phyloP scores from a whole-genome alignment of 1,140 invertebrate species.

The Hycleus cichorii region DNA sequence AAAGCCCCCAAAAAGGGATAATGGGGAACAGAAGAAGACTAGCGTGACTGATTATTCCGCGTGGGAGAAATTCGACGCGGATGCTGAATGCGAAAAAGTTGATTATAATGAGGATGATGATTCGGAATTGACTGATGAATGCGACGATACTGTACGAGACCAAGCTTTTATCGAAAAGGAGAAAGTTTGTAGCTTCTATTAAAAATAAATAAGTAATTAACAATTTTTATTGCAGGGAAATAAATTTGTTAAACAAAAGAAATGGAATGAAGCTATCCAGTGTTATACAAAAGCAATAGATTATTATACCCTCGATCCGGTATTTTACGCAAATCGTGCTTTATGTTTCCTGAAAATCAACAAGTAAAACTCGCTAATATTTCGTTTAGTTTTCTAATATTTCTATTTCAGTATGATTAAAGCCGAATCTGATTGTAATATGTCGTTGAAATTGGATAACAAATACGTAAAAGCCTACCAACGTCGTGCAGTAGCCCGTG shows the following conservation, averaged over 20 bases:
- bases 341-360: slow-evolving; percentile 79
- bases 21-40: slow-evolving; percentile 44
- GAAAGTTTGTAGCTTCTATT: slow-evolving; percentile 41
- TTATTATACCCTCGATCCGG: slow-evolving; percentile 67
- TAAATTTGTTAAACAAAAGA: slow-evolving; percentile 64
- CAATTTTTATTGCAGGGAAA: slow-evolving; percentile 61
- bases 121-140: slow-evolving; percentile 42
- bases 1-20: slow-evolving; percentile 19
- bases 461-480: slow-evolving; percentile 75
- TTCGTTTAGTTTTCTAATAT: slow-evolving; percentile 10
- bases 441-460: slow-evolving; percentile 61
- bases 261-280: slow-evolving; percentile 71
- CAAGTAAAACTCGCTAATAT: slow-evolving; percentile 51
- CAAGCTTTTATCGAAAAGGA: slow-evolving; percentile 54
- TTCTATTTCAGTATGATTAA: slow-evolving; percentile 50
- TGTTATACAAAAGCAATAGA: slow-evolving; percentile 75
- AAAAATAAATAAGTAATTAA: neutral
- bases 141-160: slow-evolving; percentile 44
- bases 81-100: slow-evolving; percentile 62
- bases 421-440: slow-evolving; percentile 69
- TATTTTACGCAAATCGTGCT: slow-evolving; percentile 82
- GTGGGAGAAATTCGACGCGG: slow-evolving; percentile 80
- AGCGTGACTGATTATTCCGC: slow-evolving; percentile 56
- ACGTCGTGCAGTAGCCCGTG: slow-evolving; percentile 62
- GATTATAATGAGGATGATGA: slow-evolving; percentile 50